phyloP scores from a whole-genome alignment of 2,113 vertebrate species.

The Myotis davidii region DNA sequence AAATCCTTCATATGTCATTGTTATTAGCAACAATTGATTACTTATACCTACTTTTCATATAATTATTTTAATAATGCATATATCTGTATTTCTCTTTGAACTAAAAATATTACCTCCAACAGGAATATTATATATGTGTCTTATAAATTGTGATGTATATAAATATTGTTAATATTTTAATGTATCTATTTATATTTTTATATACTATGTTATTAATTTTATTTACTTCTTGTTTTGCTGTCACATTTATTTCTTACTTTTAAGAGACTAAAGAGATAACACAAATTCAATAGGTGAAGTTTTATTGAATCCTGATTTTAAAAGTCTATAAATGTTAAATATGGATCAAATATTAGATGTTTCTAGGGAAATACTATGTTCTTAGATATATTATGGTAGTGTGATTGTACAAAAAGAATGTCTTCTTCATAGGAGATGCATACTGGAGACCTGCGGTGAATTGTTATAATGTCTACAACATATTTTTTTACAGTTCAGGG shows the following conservation, averaged over 20 bases:
- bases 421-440: neutral
- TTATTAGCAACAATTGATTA: neutral
- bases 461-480: neutral
- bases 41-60: constrained; percentile 16
- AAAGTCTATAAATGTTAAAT: constrained; percentile 10
- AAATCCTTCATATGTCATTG: neutral
- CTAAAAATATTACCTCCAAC: constrained; percentile 18
- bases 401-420: neutral
- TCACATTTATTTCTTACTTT: constrained; percentile 19
- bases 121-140: neutral
- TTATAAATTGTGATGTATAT: neutral
- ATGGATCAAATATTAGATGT: neutral
- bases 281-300: neutral
- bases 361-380: constrained; percentile 27
- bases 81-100: neutral
- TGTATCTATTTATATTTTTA: neutral
- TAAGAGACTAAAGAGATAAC: neutral
- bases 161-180: constrained; percentile 18
- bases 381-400: neutral
- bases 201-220: neutral
- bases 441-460: neutral
- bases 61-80: constrained; percentile 29
- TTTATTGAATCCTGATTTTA: neutral
- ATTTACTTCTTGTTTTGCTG: neutral
- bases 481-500: constrained; percentile 16